phyloP scores from a whole-genome alignment of 2,113 vertebrate species.

The Pomatostomus ruficeps region DNA sequence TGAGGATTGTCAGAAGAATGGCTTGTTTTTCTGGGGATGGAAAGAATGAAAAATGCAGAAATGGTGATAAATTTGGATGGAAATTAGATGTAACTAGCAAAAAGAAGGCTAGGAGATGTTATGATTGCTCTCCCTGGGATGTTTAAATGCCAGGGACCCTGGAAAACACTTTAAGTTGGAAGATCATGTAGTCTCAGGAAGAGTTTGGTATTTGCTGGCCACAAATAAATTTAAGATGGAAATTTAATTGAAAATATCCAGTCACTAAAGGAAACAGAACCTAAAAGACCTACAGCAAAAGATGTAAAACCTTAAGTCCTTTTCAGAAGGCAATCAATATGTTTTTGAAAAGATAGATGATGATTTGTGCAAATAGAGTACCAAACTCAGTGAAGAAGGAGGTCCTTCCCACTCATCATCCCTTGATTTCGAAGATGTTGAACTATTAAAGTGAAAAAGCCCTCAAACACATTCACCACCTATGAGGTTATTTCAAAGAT shows the following conservation, averaged over 20 bases:
- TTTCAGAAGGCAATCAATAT: neutral
- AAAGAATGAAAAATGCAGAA: neutral
- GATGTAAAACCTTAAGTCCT: neutral
- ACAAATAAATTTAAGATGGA: neutral
- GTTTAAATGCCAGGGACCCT: neutral
- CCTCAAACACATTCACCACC: neutral
- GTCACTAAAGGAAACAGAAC: neutral
- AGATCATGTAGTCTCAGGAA: neutral
- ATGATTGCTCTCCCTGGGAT: neutral
- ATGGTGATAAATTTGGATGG: neutral
- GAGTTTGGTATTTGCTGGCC: neutral
- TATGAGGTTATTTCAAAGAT: neutral
- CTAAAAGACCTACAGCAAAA: neutral
- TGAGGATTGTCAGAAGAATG: neutral
- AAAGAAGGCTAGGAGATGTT: neutral
- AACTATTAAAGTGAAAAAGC: neutral
- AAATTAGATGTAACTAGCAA: neutral
- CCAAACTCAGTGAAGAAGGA: neutral
- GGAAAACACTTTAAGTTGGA: neutral
- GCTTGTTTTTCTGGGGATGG: neutral
- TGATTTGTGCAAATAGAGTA: neutral
- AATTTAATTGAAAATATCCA: neutral
- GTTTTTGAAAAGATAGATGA: neutral
- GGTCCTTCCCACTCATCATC: neutral
- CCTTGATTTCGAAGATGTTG: neutral